phyloP scores from a whole-genome alignment of 1,140 invertebrate genomes.

The Semibalanus balanoides region DNA sequence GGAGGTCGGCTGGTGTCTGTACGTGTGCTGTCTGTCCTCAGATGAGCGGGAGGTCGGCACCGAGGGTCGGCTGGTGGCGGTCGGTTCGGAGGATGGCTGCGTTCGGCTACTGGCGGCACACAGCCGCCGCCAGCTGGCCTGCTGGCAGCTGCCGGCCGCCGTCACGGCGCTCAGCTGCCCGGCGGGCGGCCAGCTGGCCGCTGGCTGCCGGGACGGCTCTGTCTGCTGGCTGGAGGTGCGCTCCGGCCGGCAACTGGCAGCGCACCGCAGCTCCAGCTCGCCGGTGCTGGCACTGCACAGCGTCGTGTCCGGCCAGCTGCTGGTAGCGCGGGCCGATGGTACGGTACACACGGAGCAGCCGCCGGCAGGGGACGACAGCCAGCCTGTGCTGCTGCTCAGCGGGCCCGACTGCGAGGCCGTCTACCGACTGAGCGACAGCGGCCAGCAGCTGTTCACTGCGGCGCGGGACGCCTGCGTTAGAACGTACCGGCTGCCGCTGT shows the following conservation, averaged over 20 bases:
- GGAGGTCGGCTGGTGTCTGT: too few relatives aligned
- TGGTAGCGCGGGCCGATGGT: conserved; percentile 42
- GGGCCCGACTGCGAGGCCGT: conserved; percentile 53
- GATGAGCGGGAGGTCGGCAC: conserved; percentile 46
- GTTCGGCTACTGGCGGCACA: conserved; percentile 42
- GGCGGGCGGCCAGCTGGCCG: conserved; percentile 24
- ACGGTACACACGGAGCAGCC: conserved; percentile 36
- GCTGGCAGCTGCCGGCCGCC: conserved; percentile 30
- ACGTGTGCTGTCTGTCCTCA: conserved; percentile 18
- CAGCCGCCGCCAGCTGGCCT: conserved; percentile 35
- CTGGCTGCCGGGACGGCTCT: conserved; percentile 31
- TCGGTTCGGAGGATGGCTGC: conserved; percentile 46
- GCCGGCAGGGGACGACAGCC: conserved; percentile 30
- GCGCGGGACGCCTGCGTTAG: conserved; percentile 40
- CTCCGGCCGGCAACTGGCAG: conserved; percentile 1
- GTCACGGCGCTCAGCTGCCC: conserved; percentile 34
- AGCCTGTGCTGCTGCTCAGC: conserved; percentile 33
- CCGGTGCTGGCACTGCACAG: conserved; percentile 26
- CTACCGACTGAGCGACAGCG: conserved; percentile 39
- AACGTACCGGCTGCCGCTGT: conserved; percentile 32
- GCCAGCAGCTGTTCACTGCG: conserved; percentile 37
- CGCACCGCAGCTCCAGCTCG: conserved; percentile 12
- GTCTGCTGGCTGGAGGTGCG: neutral
- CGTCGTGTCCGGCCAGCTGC: conserved; percentile 32
- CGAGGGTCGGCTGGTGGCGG: conserved; percentile 42